Evolutionary conservation across 1,140 invertebrate genomes (phyloP), one percentile per base, ranked within the genome.

Genomic region (Nylanderia fulva): DNA sequence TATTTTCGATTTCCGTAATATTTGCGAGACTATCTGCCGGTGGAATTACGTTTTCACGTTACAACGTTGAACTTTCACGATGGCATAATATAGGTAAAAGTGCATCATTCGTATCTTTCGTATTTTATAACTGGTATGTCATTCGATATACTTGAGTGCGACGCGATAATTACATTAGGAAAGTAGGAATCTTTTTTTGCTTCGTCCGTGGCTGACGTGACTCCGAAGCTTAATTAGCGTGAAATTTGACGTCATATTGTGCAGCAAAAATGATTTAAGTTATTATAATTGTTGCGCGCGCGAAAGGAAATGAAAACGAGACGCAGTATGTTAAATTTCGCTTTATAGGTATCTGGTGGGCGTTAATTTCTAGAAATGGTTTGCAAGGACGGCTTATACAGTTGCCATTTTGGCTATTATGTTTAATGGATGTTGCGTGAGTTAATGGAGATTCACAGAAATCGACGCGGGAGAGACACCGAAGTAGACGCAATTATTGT

Each of bases 341-440:
- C 48, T 74, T 77, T 72, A 72, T 72, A n/a, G n/a, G n/a, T n/a
- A 72, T 77, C 27, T 76, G n/a, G 6, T 2, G 18, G 29, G 21
- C 21, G 8, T 66, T 18, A 56, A 74, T 74, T 87, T 54, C 33
- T 36, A 68, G 86, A 85, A 87, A 85, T 72, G 72, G 42, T 33
- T 33, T 13, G 27, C 86, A 64, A 79, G 74, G 36, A 58, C 58
- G 85, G 72, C 71, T n/a, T n/a, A n/a, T 58, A 42, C 64, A 84
- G 84, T 87, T 85, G 84, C 80, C 39, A 68, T 76, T 85, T 85
- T 79, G 87, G 56, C 74, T 79, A 60, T 42, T 27, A 52, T 58
- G 80, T 79, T 85, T 87, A 87, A 87, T 84, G 75, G 58, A 75
- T 21, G 56, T 68, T 42, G 39, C 45, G 82, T 56, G 52, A 87